phyloP scores from a whole-genome alignment of 1,140 invertebrate genomes.

The Drosophila murphyi region DNA sequence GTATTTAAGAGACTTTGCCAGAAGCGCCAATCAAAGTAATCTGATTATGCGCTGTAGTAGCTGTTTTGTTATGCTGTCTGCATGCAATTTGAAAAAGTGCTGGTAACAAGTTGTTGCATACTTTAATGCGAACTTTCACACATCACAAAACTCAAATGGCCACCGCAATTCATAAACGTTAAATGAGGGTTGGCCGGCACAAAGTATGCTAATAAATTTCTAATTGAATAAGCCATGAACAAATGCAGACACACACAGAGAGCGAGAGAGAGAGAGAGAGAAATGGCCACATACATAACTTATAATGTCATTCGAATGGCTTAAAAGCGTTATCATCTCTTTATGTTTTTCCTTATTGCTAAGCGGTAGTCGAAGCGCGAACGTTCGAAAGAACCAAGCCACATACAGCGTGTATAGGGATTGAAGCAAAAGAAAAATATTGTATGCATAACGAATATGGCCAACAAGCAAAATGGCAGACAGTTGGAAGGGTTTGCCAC shows the following conservation, averaged over 20 bases:
- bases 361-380: conserved; percentile 45
- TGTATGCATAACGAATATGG: conserved; percentile 73
- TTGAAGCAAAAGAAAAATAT: conserved; percentile 58
- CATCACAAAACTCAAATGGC: conserved; percentile 34
- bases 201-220: conserved; percentile 65
- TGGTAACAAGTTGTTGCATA: conserved; percentile 36
- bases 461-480: conserved; percentile 45
- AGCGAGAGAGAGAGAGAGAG: neutral
- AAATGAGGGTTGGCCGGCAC: conserved; percentile 16
- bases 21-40: neutral
- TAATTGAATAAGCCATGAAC: conserved; percentile 69
- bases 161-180: conserved; percentile 41
- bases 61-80: neutral
- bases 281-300: conserved; percentile 46
- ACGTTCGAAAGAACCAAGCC: conserved; percentile 19
- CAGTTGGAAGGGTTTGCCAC: conserved; percentile 33
- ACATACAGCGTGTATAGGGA: neutral
- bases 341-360: conserved; percentile 64
- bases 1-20: neutral
- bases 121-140: conserved; percentile 34
- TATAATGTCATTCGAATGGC: conserved; percentile 68
- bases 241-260: too few species aligned
- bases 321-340: conserved; percentile 65
- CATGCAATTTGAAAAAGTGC: neutral
- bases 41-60: neutral